Percentiles rank a stretch among this genome's conserved stretches.
Conservation (phyloP, 2,797 vertebrate species). For the Netta rufina region DNA sequence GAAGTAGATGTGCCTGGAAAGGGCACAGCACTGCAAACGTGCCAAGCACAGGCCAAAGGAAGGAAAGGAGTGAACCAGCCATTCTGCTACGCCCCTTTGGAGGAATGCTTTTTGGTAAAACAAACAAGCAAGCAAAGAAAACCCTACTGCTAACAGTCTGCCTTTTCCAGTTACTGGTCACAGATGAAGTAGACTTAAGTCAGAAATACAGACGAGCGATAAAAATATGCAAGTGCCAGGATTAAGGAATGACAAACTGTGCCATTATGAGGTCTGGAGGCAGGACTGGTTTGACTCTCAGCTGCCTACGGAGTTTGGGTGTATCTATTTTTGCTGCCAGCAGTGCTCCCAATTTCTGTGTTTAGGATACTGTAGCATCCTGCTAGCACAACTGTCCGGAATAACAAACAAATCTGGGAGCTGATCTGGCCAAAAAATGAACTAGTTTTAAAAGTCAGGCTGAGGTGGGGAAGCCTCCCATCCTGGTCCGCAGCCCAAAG, state of each 20-base stretch:
- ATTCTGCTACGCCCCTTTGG: background rate
- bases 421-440: background rate
- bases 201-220: background rate
- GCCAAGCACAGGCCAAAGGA: background rate
- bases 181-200: fast-evolving
- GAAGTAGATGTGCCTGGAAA: background rate
- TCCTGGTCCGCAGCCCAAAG: background rate
- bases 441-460: background rate
- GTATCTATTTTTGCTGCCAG: background rate
- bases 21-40: background rate
- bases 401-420: background rate
- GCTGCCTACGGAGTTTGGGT: fast-evolving
- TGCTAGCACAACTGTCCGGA: background rate
- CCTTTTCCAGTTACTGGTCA: background rate
- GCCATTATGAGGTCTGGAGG: background rate
- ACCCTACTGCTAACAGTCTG: background rate
- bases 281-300: background rate
- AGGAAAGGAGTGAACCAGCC: background rate
- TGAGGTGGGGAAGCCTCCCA: background rate
- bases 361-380: background rate
- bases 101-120: background rate
- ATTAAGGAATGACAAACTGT: background rate
- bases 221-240: background rate
- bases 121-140: background rate
- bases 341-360: background rate